These are phyloP conservation scores for Pelochelys cantorii DNA, from an alignment of 2,797 vertebrate genomes.

Conservation along the genomic window DNA sequence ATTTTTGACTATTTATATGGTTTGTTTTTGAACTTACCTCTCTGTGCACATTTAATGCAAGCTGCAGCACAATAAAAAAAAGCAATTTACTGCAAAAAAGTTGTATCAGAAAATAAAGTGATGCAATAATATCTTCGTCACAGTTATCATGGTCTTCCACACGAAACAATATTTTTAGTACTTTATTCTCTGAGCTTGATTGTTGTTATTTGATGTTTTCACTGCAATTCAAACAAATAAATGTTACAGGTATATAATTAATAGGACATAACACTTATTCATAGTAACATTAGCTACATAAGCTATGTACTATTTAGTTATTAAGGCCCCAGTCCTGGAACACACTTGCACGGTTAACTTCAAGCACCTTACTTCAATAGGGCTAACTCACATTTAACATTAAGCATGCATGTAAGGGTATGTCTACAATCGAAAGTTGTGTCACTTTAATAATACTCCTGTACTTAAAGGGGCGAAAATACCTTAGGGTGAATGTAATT, in stretches of 20 bases:
- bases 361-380: neutral
- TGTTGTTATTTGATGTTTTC: neutral
- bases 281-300: rapidly evolving
- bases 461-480: neutral
- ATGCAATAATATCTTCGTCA: neutral
- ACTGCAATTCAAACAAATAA: slow-evolving; percentile 45
- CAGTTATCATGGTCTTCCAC: neutral
- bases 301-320: neutral
- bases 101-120: neutral
- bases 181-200: neutral
- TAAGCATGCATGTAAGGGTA: neutral
- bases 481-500: neutral
- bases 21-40: slow-evolving; percentile 55
- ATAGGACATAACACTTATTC: rapidly evolving
- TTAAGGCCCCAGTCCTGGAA: neutral
- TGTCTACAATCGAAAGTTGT: neutral
- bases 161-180: neutral
- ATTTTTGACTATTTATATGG: neutral
- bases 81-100: neutral
- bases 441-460: neutral
- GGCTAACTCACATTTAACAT: neutral
- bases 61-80: rapidly evolving
- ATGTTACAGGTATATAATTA: neutral
- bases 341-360: neutral
- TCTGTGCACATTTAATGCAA: neutral